Conservation (phyloP, 2,888 invertebrate species). For the Drosophila infuscata region DNA sequence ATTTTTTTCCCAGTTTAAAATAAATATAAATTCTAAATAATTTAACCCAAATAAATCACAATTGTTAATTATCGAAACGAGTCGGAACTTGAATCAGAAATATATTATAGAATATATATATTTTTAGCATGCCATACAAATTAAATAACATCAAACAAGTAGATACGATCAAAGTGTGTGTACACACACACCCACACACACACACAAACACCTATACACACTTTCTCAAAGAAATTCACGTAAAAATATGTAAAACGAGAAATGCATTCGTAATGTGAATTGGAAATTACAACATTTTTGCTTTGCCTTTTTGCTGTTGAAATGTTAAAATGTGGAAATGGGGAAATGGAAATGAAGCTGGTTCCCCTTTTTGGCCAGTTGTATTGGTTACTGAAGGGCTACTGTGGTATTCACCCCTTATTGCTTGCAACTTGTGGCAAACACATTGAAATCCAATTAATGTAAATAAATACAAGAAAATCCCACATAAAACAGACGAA, state of each 20-base stretch:
- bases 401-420: constrained; percentile 14
- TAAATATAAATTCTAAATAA: background rate
- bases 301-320: constrained; percentile 23
- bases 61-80: background rate
- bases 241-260: constrained; percentile 20
- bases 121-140: constrained; percentile 8
- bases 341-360: background rate
- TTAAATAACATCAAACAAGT: constrained; percentile 8
- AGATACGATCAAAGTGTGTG: constrained; percentile 1
- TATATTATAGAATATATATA: background rate
- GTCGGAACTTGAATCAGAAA: background rate
- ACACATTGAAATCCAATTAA: constrained; percentile 76
- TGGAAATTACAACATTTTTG: constrained; percentile 41
- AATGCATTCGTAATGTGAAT: constrained; percentile 35
- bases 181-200: background rate
- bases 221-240: constrained; percentile 5
- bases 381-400: constrained; percentile 1
- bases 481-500: constrained; percentile 54
- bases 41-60: background rate
- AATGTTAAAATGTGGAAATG: background rate
- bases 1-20: background rate
- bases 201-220: background rate
- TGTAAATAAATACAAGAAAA: constrained; percentile 76
- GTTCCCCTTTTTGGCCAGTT: constrained; percentile 25
- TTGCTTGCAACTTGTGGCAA: constrained; percentile 45